Conservation (phyloP, 2,113 vertebrate species). For the Talpa occidentalis region DNA sequence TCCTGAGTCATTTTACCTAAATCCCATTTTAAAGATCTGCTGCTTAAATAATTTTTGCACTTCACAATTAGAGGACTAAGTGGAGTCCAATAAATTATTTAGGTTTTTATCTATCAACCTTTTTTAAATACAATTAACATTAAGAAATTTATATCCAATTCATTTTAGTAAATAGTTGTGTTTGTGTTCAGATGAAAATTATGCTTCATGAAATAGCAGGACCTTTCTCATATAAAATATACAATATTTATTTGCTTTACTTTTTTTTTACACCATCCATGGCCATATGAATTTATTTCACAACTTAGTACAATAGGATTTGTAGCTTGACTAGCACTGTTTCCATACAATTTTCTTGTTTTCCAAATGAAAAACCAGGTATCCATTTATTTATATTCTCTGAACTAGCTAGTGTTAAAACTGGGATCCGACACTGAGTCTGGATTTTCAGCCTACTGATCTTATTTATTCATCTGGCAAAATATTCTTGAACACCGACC, state of each 20-base stretch:
- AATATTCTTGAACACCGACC: not conserved
- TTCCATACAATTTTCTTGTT: not conserved
- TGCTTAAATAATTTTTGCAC: not conserved
- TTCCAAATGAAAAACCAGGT: not conserved
- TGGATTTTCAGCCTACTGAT: not conserved
- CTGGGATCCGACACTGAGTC: not conserved
- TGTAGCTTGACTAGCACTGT: not conserved
- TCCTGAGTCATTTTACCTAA: slow-evolving; percentile 42
- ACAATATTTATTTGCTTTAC: not conserved
- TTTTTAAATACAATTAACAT: not conserved
- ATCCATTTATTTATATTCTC: not conserved
- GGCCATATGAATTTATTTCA: not conserved
- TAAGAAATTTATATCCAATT: not conserved
- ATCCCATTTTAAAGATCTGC: not conserved
- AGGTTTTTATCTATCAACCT: not conserved
- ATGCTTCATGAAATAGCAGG: not conserved
- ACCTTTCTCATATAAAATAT: not conserved
- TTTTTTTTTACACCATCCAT: not conserved
- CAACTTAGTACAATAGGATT: not conserved
- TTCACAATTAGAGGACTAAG: not conserved
- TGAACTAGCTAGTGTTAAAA: not conserved
- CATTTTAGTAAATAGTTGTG: not conserved
- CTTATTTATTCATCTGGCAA: not conserved
- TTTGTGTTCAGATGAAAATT: slow-evolving; percentile 30
- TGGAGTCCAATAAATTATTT: not conserved